Conservation (phyloP, 2,888 invertebrate genomes). For the Boloria euphrosyne region DNA sequence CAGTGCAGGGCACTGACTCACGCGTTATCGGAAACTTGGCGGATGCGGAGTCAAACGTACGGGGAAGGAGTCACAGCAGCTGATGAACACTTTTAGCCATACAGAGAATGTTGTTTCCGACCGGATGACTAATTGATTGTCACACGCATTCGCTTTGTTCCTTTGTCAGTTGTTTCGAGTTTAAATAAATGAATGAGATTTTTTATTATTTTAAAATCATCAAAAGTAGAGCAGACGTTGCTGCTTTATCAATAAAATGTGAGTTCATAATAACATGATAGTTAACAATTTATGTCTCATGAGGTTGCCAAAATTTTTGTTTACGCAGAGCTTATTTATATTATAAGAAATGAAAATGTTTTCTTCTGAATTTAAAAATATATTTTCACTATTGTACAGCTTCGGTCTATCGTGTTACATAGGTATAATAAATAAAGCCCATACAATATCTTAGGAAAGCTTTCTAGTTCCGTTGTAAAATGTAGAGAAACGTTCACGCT, state of each 20-base stretch:
- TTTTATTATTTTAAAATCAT: conserved; percentile 8
- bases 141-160: conserved; percentile 59
- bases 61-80: conserved; percentile 61
- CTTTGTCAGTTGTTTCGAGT: conserved; percentile 60
- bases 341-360: too few relatives aligned
- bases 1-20: conserved; percentile 61
- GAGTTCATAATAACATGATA: background rate
- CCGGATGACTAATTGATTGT: conserved; percentile 71
- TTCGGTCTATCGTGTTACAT: too few relatives aligned
- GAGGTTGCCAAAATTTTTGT: background rate
- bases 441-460: too few relatives aligned
- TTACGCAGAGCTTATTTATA: too few relatives aligned
- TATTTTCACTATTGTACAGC: too few relatives aligned
- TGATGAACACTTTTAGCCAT: conserved; percentile 69
- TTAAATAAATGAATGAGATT: conserved; percentile 8
- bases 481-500: too few relatives aligned
- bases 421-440: too few relatives aligned
- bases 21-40: conserved; percentile 72
- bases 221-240: background rate
- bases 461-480: too few relatives aligned
- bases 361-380: too few relatives aligned
- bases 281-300: background rate
- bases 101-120: conserved; percentile 61
- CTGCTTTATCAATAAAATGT: background rate
- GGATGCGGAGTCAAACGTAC: conserved; percentile 66